Evolutionary conservation across 1,140 invertebrate genomes (phyloP).

Genomic region (Anagrus nilaparvatae): DNA sequence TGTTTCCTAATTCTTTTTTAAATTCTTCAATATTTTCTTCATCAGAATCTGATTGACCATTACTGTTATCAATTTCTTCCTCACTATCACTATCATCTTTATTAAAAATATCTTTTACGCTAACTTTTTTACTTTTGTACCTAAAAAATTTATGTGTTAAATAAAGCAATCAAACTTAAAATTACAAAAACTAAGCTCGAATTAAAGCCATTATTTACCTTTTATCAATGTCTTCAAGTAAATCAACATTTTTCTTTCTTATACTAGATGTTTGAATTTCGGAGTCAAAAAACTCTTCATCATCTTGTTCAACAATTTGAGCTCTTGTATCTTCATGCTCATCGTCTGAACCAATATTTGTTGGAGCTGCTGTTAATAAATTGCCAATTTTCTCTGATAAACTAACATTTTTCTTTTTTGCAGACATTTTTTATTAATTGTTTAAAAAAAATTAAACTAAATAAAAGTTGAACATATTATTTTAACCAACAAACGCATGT

Average conservation of each 20-base stretch:
- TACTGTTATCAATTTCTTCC: constrained; percentile 24
- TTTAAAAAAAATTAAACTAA: too few relatives aligned
- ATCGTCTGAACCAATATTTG: constrained; percentile 37
- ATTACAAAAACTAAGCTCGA: background rate
- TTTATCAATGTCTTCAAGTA: constrained; percentile 56
- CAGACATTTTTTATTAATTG: constrained; percentile 21
- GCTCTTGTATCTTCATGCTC: constrained; percentile 46
- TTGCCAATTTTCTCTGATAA: constrained; percentile 51
- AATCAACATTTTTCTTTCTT: constrained; percentile 51
- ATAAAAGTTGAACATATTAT: too few relatives aligned
- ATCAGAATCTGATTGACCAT: constrained; percentile 19
- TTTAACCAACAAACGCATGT: too few relatives aligned
- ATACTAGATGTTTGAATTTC: constrained; percentile 44
- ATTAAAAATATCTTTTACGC: constrained; percentile 41
- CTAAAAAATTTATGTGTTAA: constrained; percentile 27
- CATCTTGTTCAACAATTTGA: constrained; percentile 28
- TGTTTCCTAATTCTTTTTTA: too few relatives aligned
- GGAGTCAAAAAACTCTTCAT: constrained; percentile 25
- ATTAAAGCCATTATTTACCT: constrained; percentile 22
- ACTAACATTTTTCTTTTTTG: constrained; percentile 24
- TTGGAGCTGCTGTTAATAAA: constrained; percentile 45
- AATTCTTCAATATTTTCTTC: constrained; percentile 24
- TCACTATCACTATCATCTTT: constrained; percentile 24
- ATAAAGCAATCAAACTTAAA: background rate
- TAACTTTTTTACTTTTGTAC: constrained; percentile 60